These are phyloP conservation scores for Trematomus bernacchii DNA, from an alignment of 2,797 vertebrate species.

Conservation along the genomic window DNA sequence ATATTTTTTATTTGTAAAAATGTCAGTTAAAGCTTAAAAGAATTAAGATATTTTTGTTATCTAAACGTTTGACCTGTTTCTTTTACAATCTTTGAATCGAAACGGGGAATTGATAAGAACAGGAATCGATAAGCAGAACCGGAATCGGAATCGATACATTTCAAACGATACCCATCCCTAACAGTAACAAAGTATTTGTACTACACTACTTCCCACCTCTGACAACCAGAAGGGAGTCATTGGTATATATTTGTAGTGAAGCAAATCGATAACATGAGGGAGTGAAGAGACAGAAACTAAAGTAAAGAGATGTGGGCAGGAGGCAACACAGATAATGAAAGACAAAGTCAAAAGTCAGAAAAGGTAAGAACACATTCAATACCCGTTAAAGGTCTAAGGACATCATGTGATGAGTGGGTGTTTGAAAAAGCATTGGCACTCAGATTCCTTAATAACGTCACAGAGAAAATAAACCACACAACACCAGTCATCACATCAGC, in stretches of 20 bases:
- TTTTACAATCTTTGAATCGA: no score
- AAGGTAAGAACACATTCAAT: slow-evolving; percentile 1
- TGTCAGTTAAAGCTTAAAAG: no score
- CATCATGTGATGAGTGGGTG: slow-evolving; percentile 38
- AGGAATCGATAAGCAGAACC: no score
- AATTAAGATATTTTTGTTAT: no score
- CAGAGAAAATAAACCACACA: slow-evolving; percentile 28
- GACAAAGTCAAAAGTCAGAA: slow-evolving; percentile 5
- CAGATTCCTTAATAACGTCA: slow-evolving; percentile 24
- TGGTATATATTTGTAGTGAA: background rate
- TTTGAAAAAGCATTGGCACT: slow-evolving; percentile 25
- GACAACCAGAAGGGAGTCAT: background rate
- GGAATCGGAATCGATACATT: no score
- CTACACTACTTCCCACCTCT: no score
- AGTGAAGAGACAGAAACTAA: slow-evolving; percentile 1
- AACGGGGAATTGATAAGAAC: no score
- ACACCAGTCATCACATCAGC: slow-evolving; percentile 27
- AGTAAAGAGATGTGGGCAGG: background rate
- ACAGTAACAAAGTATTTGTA: no score
- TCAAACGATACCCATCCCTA: no score
- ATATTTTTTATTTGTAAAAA: no score
- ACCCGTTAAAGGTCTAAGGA: slow-evolving; percentile 28
- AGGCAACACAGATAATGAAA: slow-evolving; percentile 14
- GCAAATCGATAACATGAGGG: background rate
- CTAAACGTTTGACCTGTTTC: no score